Percentiles rank a stretch among this genome's conserved stretches.
Evolutionary conservation across 2,797 vertebrate genomes (phyloP).

Genomic region (Rhinella marina): DNA sequence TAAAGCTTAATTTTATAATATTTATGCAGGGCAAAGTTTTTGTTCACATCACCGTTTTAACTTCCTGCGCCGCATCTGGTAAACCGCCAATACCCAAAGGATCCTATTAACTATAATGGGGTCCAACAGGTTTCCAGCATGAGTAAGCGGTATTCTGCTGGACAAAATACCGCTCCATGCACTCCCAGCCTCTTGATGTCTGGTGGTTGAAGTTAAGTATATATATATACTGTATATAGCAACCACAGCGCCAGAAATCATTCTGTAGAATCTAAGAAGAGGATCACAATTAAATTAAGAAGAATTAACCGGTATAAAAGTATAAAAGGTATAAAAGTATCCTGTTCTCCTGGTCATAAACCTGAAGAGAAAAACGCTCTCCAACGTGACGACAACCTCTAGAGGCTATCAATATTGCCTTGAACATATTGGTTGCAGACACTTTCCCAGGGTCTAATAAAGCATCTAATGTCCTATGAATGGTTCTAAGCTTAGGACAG

Average conservation of each 20-base stretch:
- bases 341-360: neutral
- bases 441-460: constrained; percentile 1
- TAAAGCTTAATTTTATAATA: neutral
- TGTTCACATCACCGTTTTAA: too few species aligned
- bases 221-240: neutral
- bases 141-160: too few species aligned
- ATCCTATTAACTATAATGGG: too few species aligned
- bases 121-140: too few species aligned
- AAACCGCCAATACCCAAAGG: too few species aligned
- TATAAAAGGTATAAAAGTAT: neutral
- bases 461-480: neutral
- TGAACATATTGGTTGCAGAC: neutral
- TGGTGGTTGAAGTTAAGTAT: neutral
- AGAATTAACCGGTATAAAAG: too few species aligned
- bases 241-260: neutral
- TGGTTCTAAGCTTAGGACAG: neutral
- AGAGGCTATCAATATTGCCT: neutral
- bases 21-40: neutral
- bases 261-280: neutral
- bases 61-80: too few species aligned
- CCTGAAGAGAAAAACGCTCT: neutral
- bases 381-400: neutral
- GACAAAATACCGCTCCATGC: too few species aligned
- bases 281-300: neutral
- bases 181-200: too few species aligned